phyloP scores from a whole-genome alignment of 2,797 vertebrate species.

The Diplodus puntazzo region DNA sequence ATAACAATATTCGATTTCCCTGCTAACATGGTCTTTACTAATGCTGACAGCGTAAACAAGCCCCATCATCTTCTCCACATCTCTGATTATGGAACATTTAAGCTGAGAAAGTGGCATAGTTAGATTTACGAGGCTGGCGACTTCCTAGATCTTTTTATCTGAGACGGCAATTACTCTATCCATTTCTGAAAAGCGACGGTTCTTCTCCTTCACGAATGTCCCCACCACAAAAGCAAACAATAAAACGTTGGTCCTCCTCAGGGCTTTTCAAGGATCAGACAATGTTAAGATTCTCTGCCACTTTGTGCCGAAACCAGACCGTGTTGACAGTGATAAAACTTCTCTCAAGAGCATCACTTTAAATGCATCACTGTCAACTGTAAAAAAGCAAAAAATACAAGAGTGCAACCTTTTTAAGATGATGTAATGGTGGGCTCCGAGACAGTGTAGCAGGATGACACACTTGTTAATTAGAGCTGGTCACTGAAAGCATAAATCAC shows the following conservation, averaged over 20 bases:
- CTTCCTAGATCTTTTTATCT: constrained; percentile 3
- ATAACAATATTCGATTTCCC: constrained; percentile 35
- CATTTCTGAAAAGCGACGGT: constrained; percentile 8
- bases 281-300: not conserved
- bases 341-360: not conserved
- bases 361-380: not conserved
- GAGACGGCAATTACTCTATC: not conserved
- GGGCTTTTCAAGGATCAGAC: not conserved
- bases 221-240: not conserved
- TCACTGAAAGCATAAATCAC: constrained; percentile 4
- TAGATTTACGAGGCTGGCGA: constrained; percentile 8
- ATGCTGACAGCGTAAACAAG: constrained; percentile 33
- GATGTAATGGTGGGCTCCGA: not conserved
- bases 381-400: no score
- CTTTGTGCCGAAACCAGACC: not conserved
- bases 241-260: not conserved
- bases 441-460: not conserved
- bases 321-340: not conserved
- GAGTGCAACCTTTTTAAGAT: not conserved
- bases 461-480: not conserved
- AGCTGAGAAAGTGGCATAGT: constrained; percentile 3
- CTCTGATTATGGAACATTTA: constrained; percentile 3
- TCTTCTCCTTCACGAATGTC: not conserved
- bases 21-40: constrained; percentile 27
- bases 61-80: constrained; percentile 2